Conservation (phyloP, 2,113 vertebrate species). For the Ophiodon elongatus region DNA sequence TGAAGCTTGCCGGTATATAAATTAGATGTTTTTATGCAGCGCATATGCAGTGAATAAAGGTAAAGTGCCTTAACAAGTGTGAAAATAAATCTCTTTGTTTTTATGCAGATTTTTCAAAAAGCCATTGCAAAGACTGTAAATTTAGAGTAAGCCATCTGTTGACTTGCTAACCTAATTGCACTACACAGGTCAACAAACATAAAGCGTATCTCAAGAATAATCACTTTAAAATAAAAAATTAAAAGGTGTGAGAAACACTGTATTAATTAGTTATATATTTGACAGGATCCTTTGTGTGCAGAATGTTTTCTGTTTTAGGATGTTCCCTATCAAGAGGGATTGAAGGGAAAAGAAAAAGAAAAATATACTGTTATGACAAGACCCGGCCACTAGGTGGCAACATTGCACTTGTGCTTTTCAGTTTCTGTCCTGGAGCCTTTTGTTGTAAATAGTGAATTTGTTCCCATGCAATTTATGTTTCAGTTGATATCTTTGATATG, state of each 20-base stretch:
- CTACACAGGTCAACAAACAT: slow-evolving; percentile 25
- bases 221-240: not conserved
- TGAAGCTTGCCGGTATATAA: slow-evolving; percentile 30
- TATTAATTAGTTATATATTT: slow-evolving; percentile 5
- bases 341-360: not conserved
- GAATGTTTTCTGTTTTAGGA: slow-evolving; percentile 32
- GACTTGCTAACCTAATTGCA: slow-evolving; percentile 41
- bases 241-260: not conserved
- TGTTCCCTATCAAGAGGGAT: slow-evolving; percentile 10
- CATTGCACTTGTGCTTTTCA: slow-evolving; percentile 65
- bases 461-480: slow-evolving; percentile 34
- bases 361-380: slow-evolving; percentile 31
- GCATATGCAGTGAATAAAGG: slow-evolving; percentile 18
- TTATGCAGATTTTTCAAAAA: slow-evolving; percentile 17
- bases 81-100: not conserved
- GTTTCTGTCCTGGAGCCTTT: slow-evolving; percentile 31
- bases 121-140: not conserved
- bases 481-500: slow-evolving; percentile 44
- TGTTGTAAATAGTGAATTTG: slow-evolving; percentile 49
- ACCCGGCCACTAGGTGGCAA: slow-evolving; percentile 71
- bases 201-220: slow-evolving; percentile 12
- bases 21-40: slow-evolving; percentile 20
- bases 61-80: slow-evolving; percentile 62
- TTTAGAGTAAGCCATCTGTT: slow-evolving; percentile 11
- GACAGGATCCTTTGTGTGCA: not conserved